A percentile compares a stretch with the other conserved stretches of the same genome.
Conservation (phyloP, 1,140 invertebrate genomes). For the Himalopsyche phryganea region DNA sequence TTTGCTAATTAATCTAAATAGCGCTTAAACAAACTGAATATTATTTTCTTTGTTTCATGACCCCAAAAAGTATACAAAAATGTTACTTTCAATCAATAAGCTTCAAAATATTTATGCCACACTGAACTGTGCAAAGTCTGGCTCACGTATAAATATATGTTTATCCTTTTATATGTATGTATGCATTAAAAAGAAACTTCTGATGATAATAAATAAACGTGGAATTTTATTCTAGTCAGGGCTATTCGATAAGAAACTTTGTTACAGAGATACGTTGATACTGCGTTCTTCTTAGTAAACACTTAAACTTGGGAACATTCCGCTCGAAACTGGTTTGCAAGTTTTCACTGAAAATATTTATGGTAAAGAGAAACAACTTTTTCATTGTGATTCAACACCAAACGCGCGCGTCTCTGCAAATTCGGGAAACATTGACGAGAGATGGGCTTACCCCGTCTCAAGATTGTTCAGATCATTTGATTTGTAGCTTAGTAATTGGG, state of each 20-base stretch:
- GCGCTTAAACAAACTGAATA: no score
- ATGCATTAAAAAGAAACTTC: conserved; percentile 16
- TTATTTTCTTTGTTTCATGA: no score
- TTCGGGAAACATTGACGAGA: background rate
- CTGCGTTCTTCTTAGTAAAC: conserved; percentile 13
- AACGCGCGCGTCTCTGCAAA: background rate
- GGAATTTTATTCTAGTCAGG: conserved; percentile 24
- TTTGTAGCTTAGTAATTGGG: no score
- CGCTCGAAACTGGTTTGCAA: conserved; percentile 1
- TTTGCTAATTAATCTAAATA: no score
- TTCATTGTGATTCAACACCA: conserved; percentile 17
- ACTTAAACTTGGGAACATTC: conserved; percentile 13
- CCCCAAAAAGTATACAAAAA: no score
- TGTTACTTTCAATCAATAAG: no score
- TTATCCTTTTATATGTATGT: no score
- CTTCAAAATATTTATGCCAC: no score
- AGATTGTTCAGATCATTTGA: no score
- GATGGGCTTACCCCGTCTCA: no score
- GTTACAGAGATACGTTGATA: conserved; percentile 15
- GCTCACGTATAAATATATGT: no score
- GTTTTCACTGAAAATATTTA: conserved; percentile 19
- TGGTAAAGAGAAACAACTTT: conserved; percentile 14
- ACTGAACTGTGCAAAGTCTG: no score
- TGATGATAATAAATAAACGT: conserved; percentile 24
- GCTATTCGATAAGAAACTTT: conserved; percentile 22